These are phyloP conservation scores for Amazona ochrocephala DNA, from an alignment of 2,797 vertebrate genomes.

Conservation along the genomic window DNA sequence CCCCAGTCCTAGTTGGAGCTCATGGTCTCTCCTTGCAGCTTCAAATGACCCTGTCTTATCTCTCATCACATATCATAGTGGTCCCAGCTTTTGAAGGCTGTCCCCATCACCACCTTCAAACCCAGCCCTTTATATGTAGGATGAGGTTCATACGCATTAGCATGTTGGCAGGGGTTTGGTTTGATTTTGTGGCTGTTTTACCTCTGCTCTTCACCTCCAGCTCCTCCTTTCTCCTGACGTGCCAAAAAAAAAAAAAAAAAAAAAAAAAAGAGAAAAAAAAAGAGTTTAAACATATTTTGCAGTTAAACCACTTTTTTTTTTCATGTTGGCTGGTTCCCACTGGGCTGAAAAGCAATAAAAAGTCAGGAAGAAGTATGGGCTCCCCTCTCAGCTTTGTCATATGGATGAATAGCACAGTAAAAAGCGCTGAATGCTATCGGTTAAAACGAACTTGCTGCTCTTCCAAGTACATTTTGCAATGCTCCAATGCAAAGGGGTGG, in stretches of 20 bases:
- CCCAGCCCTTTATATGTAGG: background rate
- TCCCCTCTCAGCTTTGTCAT: conserved; percentile 80
- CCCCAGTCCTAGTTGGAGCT: background rate
- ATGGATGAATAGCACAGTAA: conserved; percentile 78
- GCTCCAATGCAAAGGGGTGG: conserved; percentile 56
- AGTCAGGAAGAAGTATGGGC: conserved; percentile 81
- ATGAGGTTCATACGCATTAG: background rate
- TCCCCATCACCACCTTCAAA: background rate
- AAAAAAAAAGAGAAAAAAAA: background rate
- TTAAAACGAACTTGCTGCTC: conserved; percentile 71
- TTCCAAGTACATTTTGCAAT: conserved; percentile 52
- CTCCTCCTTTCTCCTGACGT: background rate
- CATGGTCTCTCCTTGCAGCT: background rate
- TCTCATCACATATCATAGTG: rapidly evolving
- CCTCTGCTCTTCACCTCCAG: background rate
- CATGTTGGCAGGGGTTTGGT: background rate
- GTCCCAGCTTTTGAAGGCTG: background rate
- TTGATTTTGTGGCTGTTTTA: background rate
- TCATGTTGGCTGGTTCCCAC: conserved; percentile 73
- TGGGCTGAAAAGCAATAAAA: conserved; percentile 83
- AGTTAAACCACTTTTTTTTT: conserved; percentile 58
- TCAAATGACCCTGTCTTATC: background rate
- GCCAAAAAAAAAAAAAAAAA: background rate
- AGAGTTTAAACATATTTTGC: conserved; percentile 69
- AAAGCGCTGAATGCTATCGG: conserved; percentile 77